A percentile compares a stretch with the other conserved stretches of the same genome.
Conservation (phyloP, 2,113 vertebrate species). For the Sitta europaea region DNA sequence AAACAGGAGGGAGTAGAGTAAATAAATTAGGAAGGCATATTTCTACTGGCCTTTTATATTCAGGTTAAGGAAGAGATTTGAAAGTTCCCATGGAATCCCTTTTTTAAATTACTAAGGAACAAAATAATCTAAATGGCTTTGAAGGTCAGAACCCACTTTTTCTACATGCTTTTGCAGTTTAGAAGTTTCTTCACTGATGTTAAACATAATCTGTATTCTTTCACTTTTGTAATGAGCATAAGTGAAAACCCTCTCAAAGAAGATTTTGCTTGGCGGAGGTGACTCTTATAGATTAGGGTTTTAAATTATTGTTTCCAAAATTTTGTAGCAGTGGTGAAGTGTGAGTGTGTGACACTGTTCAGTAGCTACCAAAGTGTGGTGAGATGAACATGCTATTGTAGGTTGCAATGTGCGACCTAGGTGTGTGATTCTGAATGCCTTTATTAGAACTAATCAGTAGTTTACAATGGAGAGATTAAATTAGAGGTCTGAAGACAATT, state of each 20-base stretch:
- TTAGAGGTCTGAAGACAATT: not conserved
- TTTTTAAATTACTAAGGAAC: not conserved
- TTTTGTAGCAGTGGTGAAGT: not conserved
- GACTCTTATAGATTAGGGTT: not conserved
- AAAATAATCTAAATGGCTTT: not conserved
- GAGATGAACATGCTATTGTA: not conserved
- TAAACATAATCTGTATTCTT: not conserved
- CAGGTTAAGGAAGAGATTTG: not conserved
- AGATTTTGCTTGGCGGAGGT: not conserved
- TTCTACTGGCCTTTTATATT: not conserved
- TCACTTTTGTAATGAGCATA: not conserved
- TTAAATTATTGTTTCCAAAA: not conserved
- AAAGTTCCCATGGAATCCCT: not conserved
- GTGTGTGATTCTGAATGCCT: not conserved
- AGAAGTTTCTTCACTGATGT: not conserved
- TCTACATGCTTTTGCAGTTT: not conserved
- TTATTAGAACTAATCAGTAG: conserved; percentile 6
- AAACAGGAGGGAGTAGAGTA: not conserved
- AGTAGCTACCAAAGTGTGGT: not conserved
- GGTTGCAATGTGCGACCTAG: not conserved
- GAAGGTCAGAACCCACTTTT: not conserved
- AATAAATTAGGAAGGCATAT: not conserved
- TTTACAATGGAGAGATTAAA: not conserved
- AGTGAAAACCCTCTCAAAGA: not conserved
- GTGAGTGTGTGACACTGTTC: not conserved